Percentiles rank a stretch among this genome's conserved stretches.
phyloP scores from a whole-genome alignment of 2,113 vertebrate genomes.

The Okapia johnstoni region DNA sequence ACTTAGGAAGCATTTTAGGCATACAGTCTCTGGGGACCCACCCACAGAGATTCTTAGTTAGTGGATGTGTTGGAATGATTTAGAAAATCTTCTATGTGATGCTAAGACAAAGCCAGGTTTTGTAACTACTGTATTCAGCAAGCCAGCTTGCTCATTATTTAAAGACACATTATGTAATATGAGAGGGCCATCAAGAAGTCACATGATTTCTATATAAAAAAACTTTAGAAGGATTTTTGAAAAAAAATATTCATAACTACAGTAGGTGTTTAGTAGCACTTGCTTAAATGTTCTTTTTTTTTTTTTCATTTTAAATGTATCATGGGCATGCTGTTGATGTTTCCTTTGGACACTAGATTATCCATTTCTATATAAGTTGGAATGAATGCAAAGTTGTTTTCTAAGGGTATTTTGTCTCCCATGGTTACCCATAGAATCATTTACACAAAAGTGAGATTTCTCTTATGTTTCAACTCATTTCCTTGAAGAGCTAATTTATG shows the following conservation, averaged over 20 bases:
- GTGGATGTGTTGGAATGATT: neutral
- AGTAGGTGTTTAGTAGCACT: neutral
- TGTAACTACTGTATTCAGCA: neutral
- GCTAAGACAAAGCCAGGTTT: neutral
- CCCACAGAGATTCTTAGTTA: neutral
- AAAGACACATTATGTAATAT: neutral
- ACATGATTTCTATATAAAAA: conserved; percentile 3
- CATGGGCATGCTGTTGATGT: neutral
- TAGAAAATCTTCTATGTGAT: neutral
- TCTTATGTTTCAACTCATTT: neutral
- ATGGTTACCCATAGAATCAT: neutral
- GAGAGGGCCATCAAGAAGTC: neutral
- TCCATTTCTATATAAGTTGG: neutral
- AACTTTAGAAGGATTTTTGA: neutral
- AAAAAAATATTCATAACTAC: neutral
- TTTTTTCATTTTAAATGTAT: neutral
- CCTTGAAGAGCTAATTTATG: neutral
- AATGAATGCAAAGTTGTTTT: neutral
- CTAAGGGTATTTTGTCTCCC: neutral
- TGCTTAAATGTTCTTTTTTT: neutral
- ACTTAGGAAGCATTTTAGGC: neutral
- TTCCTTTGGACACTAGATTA: neutral
- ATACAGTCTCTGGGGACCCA: neutral
- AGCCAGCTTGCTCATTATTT: neutral
- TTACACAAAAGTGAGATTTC: neutral